Evolutionary conservation across 2,113 vertebrate species (phyloP), one percentile per base, ranked within the genome.

Genomic region (Etheostoma cragini): DNA sequence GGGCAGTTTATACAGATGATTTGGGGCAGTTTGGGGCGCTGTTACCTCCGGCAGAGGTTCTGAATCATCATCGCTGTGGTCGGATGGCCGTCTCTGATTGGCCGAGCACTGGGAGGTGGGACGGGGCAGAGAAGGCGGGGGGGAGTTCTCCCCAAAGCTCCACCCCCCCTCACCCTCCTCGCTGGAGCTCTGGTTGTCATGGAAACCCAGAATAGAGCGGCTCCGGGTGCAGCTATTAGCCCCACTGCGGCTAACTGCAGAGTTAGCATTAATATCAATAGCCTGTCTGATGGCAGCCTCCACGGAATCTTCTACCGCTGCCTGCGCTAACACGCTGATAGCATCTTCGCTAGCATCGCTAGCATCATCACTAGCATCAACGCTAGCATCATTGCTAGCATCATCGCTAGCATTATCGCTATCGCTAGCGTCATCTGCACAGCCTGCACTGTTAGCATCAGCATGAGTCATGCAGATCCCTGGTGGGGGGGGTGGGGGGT

Each of bases 281-380:
- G 57, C 52, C 30, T 89, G 52, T 63, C 61, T 84, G 30, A 82
- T 57, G 2, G 82, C 92, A 5, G 64, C 70, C 3, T 87, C 82
- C 38, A 81, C 22, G 1, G 42, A 78, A 11, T 92, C 85, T 1
- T 90, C 86, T 33, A 89, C 89, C 13, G 81, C 84, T 0, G 38
- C 77, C 67, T 81, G 89, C 0, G 87, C 88, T 67, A 94, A 56
- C 67, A 94, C 88, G 1, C 90, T 92, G 58, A 94, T 80, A 42
- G 84, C 84, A 71, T 91, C 92, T 47, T 92, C 86, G 6, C 89
- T 90, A 53, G 68, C 30, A 19, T 90, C 80, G 12, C 86, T 88
- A 46, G 22, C 54, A 3, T 84, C 65, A 26, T 87, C 73, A 8
- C 86, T 88, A 46, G 22, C 54, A 3, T 84, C 65, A 26, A 85